Conservation (phyloP, 2,797 vertebrate species). For the Cichlasoma orientale region DNA sequence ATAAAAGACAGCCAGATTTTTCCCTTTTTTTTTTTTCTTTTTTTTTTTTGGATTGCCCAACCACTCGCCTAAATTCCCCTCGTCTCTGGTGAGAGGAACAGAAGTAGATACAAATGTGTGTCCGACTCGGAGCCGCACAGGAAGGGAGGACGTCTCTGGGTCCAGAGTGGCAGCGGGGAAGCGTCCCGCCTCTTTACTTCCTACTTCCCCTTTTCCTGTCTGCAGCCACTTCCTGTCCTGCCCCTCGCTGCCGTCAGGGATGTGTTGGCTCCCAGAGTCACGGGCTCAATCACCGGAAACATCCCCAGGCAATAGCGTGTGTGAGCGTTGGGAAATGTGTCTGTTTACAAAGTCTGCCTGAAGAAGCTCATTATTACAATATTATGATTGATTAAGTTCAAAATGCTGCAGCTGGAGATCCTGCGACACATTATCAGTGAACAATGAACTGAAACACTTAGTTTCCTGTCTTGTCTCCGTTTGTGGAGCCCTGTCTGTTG, state of each 20-base stretch:
- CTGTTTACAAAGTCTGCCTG: conserved; percentile 10
- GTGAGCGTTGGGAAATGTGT: background rate
- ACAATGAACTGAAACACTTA: conserved; percentile 3
- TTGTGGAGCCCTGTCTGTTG: background rate
- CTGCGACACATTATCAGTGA: background rate
- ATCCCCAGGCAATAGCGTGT: background rate
- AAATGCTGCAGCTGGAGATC: background rate
- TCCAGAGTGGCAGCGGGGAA: conserved; percentile 70
- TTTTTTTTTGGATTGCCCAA: background rate
- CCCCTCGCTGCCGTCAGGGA: conserved; percentile 60
- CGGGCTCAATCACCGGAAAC: conserved; percentile 66
- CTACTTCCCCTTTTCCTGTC: conserved; percentile 76
- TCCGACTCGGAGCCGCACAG: conserved; percentile 52
- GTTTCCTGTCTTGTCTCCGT: conserved; percentile 40
- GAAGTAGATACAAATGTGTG: conserved; percentile 37
- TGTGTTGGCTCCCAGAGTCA: conserved; percentile 53
- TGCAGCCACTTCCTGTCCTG: conserved; percentile 68
- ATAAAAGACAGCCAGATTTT: background rate
- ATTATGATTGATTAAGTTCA: background rate
- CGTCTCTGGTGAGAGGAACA: background rate
- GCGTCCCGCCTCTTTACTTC: conserved; percentile 70
- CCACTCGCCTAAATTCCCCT: background rate
- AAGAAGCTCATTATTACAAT: background rate
- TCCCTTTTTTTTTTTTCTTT: too few relatives aligned
- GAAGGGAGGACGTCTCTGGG: conserved; percentile 67